These are phyloP conservation scores for Parazoanthus darwini DNA, from an alignment of 92 coral and sea anemone species.

Conservation along the genomic window DNA sequence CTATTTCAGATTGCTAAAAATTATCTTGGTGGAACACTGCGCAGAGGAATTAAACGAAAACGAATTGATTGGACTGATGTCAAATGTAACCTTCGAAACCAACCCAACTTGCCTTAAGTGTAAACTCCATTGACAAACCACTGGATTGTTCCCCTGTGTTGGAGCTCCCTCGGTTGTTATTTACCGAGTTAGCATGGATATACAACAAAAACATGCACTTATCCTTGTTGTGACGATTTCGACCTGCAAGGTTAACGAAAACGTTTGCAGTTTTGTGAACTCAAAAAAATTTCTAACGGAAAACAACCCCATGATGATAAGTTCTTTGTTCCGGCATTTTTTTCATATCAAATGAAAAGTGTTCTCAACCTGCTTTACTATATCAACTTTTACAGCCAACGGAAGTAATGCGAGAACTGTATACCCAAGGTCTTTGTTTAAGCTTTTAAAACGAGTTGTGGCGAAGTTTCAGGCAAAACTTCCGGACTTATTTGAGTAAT, in stretches of 20 bases:
- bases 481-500: too few relatives aligned
- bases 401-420: too few relatives aligned
- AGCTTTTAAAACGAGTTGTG: too few relatives aligned
- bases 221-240: slow-evolving; percentile 82
- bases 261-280: neutral
- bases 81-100: neutral
- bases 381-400: neutral
- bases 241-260: slow-evolving; percentile 53
- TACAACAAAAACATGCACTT: slow-evolving; percentile 95
- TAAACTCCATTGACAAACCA: slow-evolving; percentile 86
- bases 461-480: too few relatives aligned
- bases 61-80: neutral
- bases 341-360: too few relatives aligned
- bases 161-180: slow-evolving; percentile 79
- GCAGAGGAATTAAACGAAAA: neutral
- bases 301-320: too few relatives aligned
- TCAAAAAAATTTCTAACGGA: neutral
- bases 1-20: too few relatives aligned
- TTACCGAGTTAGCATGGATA: slow-evolving; percentile 88
- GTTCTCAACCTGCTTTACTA: too few relatives aligned
- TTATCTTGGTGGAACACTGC: too few relatives aligned
- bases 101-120: slow-evolving; percentile 72
- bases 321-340: too few relatives aligned
- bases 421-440: too few relatives aligned
- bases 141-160: slow-evolving; percentile 64